Base-by-base conservation (phyloP, 2,113 vertebrate genomes). In the Tachysurus vachellii region DNA sequence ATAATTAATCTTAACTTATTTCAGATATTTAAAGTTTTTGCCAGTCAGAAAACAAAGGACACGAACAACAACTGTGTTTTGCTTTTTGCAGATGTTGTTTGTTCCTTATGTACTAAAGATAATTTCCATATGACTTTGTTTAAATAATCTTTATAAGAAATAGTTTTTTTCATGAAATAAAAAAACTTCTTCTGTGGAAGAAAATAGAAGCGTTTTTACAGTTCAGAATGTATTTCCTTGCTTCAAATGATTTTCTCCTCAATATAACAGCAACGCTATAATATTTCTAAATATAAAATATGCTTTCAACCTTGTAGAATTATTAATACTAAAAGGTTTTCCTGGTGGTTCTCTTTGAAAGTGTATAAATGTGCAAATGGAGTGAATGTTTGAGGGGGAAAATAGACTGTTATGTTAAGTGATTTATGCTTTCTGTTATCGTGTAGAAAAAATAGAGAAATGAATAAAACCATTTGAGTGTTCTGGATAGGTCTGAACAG, bases 271-370 rank as follows among this genome's bases (percentile, higher is more conserved):
- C 42, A 50, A 64, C 13, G 31, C 19, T 83, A 64, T 6, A 54
- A 5, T 83, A 28, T 50, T 68, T 54, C 36, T 68, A 68, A 66
- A 66, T 47, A 44, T 66, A 47, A 47, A 68, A 66, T 31, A 28
- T 21, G 23, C n/a, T 59, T 57, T 28, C 10, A 61, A 0, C 14
- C 71, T 26, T 61, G 26, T 5, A 70, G 62, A 85, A 85, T 84
- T 71, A 71, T 85, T 88, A 10, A 83, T 76, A 53, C 23, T 62
- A 84, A 88, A 85, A 82, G 83, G 82, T 23, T 84, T 86, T 86
- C 28, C n/a, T 28, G 6, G 4, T 56, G 28, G 9, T 57, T 61
- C 23, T 85, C 13, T 85, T 84, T 73, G 53, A 57, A 73, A 71
- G 62, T 50, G 23, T 76, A 87, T 23, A 81, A 89, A 54, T 36